Conservation (phyloP, 2,113 vertebrate species). For the Calonectris borealis region DNA sequence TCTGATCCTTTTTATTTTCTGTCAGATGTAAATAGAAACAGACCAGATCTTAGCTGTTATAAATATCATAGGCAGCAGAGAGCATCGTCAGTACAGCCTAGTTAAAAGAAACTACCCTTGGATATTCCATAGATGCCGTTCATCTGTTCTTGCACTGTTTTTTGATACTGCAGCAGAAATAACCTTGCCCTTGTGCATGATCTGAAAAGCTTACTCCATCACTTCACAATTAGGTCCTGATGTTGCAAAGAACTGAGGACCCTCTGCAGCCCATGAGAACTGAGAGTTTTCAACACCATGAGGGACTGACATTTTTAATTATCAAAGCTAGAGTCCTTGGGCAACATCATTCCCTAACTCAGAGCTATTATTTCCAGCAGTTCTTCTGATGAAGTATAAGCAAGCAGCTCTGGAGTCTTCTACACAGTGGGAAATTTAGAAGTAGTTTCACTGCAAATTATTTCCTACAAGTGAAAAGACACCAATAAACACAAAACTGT, state of each 20-base stretch:
- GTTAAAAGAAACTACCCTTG: neutral
- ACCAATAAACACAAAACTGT: slow-evolving; percentile 11
- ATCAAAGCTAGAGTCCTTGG: neutral
- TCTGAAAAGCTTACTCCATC: neutral
- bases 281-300: neutral
- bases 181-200: neutral
- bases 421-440: neutral
- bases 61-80: neutral
- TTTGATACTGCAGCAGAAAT: neutral
- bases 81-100: neutral
- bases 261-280: neutral
- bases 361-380: slow-evolving; percentile 13
- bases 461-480: slow-evolving; percentile 25
- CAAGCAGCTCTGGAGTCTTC: neutral
- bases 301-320: neutral
- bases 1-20: neutral
- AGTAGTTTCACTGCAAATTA: neutral
- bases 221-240: neutral
- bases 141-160: neutral
- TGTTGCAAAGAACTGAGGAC: neutral
- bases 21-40: neutral
- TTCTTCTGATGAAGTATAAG: slow-evolving; percentile 24
- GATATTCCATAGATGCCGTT: neutral
- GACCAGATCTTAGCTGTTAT: neutral
- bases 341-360: neutral